A percentile compares a stretch with the other conserved stretches of the same genome.
Conservation (phyloP, 2,797 vertebrate genomes). For the Lacerta agilis region DNA sequence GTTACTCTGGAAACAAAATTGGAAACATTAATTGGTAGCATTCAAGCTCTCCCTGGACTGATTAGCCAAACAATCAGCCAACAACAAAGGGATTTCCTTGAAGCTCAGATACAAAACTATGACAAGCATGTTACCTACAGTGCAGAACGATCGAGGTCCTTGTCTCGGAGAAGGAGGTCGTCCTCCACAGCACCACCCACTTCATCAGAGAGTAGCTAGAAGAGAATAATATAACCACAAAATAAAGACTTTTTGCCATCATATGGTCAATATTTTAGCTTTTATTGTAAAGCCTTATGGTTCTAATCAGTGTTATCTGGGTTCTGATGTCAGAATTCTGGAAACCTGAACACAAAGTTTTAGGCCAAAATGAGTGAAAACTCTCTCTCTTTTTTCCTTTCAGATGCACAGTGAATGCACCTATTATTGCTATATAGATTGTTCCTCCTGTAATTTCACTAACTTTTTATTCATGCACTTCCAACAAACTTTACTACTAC, state of each 20-base stretch:
- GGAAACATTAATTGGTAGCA: constrained; percentile 95
- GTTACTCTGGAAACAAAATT: constrained; percentile 95
- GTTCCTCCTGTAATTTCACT: constrained; percentile 84
- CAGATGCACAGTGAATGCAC: constrained; percentile 86
- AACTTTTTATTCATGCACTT: constrained; percentile 87
- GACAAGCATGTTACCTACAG: constrained; percentile 87
- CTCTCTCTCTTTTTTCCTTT: constrained; percentile 67
- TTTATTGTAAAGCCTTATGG: constrained; percentile 99
- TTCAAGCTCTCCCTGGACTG: constrained; percentile 96
- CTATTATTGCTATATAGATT: constrained; percentile 84
- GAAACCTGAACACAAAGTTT: constrained; percentile 85
- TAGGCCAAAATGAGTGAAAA: constrained; percentile 87
- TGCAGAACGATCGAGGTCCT: constrained; percentile 91
- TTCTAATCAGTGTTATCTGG: constrained; percentile 97
- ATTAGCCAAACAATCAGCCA: constrained; percentile 97
- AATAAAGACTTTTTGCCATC: constrained; percentile 97
- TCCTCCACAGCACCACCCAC: constrained; percentile 97
- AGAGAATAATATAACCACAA: constrained; percentile 87
- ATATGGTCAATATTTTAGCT: constrained; percentile 99
- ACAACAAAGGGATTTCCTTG: constrained; percentile 95
- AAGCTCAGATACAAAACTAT: constrained; percentile 94
- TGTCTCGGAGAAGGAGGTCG: constrained; percentile 90
- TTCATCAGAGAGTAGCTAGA: constrained; percentile 99
- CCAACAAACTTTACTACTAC: constrained; percentile 83
- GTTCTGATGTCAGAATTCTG: constrained; percentile 98